Conservation (phyloP, 2,797 vertebrate genomes). For the Synanceia verrucosa region DNA sequence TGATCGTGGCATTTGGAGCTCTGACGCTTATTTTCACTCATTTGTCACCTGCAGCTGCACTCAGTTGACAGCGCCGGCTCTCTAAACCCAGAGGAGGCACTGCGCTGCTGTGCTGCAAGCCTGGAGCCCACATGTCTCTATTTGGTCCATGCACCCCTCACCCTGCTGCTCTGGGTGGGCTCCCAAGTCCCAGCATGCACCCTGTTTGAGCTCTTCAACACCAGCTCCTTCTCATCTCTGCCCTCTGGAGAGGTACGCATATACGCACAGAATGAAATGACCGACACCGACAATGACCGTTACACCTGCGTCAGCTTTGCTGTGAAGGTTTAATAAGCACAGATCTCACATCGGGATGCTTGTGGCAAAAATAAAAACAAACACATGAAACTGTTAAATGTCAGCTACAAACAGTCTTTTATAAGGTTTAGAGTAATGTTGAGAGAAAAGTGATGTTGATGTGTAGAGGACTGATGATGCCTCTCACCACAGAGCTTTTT, state of each 20-base stretch:
- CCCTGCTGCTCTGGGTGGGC: slow-evolving; percentile 84
- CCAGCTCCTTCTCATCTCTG: slow-evolving; percentile 75
- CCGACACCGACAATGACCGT: too few species aligned
- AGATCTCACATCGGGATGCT: neutral
- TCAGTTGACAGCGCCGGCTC: slow-evolving; percentile 3
- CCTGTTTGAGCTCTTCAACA: slow-evolving; percentile 79
- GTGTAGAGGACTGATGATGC: neutral
- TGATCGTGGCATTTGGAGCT: neutral
- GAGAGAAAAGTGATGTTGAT: neutral
- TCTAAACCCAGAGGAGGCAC: slow-evolving; percentile 13
- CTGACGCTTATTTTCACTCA: neutral
- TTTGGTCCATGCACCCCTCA: slow-evolving; percentile 77
- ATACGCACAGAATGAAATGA: too few species aligned
- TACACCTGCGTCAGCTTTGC: neutral
- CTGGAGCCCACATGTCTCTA: slow-evolving; percentile 76
- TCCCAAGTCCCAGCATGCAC: slow-evolving; percentile 59
- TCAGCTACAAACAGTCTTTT: neutral
- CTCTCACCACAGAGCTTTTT: neutral
- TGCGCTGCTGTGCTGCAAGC: slow-evolving; percentile 76
- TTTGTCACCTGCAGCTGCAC: slow-evolving; percentile 50
- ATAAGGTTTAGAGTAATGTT: neutral
- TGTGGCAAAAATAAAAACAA: neutral
- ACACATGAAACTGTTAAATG: neutral
- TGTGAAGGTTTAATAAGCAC: neutral
- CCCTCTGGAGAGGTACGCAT: slow-evolving; percentile 85